These are phyloP conservation scores for Siniperca knerii DNA, from an alignment of 2,113 vertebrate species.

Conservation along the genomic window DNA sequence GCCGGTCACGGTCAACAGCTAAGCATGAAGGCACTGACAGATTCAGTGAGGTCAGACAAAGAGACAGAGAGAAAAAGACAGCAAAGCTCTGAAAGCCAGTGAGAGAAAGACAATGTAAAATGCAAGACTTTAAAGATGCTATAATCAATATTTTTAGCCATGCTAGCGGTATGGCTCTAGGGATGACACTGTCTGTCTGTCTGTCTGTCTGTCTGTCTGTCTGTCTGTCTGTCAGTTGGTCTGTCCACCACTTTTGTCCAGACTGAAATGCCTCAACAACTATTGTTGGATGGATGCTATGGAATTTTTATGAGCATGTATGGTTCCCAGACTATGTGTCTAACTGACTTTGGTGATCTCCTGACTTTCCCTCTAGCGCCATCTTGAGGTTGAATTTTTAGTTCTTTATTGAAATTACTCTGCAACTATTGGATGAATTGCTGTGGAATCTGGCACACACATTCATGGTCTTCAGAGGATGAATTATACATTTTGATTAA, in stretches of 20 bases:
- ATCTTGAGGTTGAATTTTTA: not conserved
- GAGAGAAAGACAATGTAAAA: not conserved
- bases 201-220: not conserved
- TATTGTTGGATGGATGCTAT: not conserved
- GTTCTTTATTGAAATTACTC: not conserved
- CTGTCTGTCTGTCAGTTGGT: not conserved
- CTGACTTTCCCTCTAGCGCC: not conserved
- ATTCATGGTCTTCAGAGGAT: no score
- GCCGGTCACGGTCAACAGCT: conserved; percentile 56
- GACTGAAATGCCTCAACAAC: not conserved
- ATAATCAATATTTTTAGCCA: not conserved
- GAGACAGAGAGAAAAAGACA: not conserved
- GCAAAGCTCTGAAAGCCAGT: not conserved
- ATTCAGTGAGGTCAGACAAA: conserved; percentile 56
- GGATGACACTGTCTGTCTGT: not conserved
- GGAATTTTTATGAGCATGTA: not conserved
- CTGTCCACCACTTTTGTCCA: not conserved
- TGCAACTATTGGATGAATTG: not conserved
- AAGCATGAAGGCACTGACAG: conserved; percentile 62
- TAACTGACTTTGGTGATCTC: not conserved
- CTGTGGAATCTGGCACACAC: not conserved
- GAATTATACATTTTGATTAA: no score
- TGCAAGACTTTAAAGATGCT: not conserved
- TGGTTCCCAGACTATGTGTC: not conserved
- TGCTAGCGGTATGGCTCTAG: not conserved